Evolutionary conservation across 2,113 vertebrate species (phyloP), one percentile per base, ranked within the genome.

Genomic region (Psephotus haematonotus): DNA sequence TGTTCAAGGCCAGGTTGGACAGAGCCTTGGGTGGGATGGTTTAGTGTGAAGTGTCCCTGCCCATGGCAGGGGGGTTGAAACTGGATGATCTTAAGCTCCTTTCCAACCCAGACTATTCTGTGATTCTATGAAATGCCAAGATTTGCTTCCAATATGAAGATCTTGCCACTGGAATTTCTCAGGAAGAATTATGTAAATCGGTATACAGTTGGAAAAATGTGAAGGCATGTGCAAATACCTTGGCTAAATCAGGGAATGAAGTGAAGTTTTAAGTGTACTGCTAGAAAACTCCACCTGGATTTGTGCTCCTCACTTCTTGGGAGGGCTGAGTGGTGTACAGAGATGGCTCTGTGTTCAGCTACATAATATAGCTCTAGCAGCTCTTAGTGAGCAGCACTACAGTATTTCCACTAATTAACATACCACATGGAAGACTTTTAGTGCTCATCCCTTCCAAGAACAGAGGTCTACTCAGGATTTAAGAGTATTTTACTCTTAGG

Each of bases 171-270:
- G 57, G 28, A 46, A 52, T 84, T 88, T 68, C 44, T 70, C 0
- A 0, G 22, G 33, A 16, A 7, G 60, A 88, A 23, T 3, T 5
- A 10, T 0, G 0, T 12, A 14, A 52, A 74, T n/a, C 10, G 2
- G 18, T 22, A 6, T 33, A 24, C 10, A 41, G 49, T 8, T 52
- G 72, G 71, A 52, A 10, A 86, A 70, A 35, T 4, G 17, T 2
- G n/a, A 62, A 67, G 41, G 60, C 0, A 3, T 2, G 7, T 57
- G 77, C 7, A 25, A 52, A 19, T 23, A 8, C 3, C 12, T 59
- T 13, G 2, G 24, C 13, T 59, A 75, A 79, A 44, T 35, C 50
- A 17, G 31, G 35, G 76, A 62, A 13, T 0, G 18, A 64, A 64
- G 79, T 8, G 17, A 49, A 68, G 13, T 10, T 55, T 55, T 24